Evolutionary conservation across 2,797 vertebrate species (phyloP), one percentile per base, ranked within the genome.

Genomic region (Xiphophorus birchmanni): DNA sequence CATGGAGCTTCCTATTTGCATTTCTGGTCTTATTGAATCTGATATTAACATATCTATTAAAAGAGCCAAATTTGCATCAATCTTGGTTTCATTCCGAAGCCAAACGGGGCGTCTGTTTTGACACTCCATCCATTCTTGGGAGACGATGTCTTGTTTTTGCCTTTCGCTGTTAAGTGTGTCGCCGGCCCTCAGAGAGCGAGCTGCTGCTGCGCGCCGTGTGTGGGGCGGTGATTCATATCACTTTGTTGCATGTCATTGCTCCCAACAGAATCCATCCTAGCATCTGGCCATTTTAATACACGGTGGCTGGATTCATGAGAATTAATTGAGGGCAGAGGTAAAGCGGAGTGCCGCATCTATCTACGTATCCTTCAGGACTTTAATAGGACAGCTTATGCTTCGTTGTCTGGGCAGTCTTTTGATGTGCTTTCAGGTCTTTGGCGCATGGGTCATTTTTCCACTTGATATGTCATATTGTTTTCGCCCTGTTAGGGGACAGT

Each of bases 261-360:
- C 93, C 93, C 93, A 93, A 94, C 93, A 90, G 93, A 94, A 94
- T 95, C 88, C 84, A 91, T 95, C 93, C 94, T 82, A 93, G 89
- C 94, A 95, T 93, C 93, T 95, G 94, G 94, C 90, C 91, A 79
- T 87, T 92, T 93, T 89, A 92, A 94, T 91, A 90, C 90, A 90
- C 77, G 90, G 91, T 86, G 87, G 91, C 86, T 91, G 89, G 78
- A 92, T 92, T 93, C 87, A 90, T 90, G 84, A 44, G 87, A 94
- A 94, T 93, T 94, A 94, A 95, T 93, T 89, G 92, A 91, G 88
- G 90, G 88, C 86, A 91, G 88, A 89, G 93, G 91, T 89, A 92
- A 88, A 89, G 84, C 81, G 73, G 89, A 92, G 86, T 74, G 90
- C 87, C 74, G 73, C 88, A 85, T 90, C 86, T 87, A 88, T 89